A percentile compares a stretch with the other conserved stretches of the same genome.
These are phyloP conservation scores for Folsomia candida DNA, from an alignment of 2,888 invertebrate species.

Conservation along the genomic window DNA sequence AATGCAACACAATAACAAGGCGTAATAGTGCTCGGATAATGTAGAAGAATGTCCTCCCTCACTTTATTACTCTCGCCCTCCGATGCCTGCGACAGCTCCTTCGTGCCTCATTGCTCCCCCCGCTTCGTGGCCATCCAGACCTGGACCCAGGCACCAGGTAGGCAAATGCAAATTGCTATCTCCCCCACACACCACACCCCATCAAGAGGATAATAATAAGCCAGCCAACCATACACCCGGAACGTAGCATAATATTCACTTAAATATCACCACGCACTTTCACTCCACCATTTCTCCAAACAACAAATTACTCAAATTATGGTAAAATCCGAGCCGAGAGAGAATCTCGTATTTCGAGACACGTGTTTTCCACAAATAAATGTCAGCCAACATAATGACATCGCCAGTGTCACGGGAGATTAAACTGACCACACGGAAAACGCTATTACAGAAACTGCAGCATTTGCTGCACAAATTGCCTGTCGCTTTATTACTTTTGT, in stretches of 20 bases:
- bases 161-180: too few relatives aligned
- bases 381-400: not conserved
- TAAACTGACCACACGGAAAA: not conserved
- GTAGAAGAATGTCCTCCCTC: not conserved
- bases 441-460: not conserved
- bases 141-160: too few relatives aligned
- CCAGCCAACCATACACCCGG: not conserved
- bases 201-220: not conserved
- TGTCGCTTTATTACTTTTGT: not conserved
- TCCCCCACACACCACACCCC: not conserved
- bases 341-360: not conserved
- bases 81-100: too few relatives aligned
- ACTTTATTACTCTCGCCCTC: not conserved
- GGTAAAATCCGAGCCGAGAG: not conserved
- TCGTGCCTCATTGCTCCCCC: not conserved
- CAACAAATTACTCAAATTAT: not conserved
- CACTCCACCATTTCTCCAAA: not conserved
- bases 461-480: not conserved
- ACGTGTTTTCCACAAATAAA: not conserved
- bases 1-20: slow-evolving; percentile 6
- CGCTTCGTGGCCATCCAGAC: too few relatives aligned
- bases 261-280: not conserved
- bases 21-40: not conserved
- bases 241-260: not conserved
- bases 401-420: not conserved